phyloP scores from a whole-genome alignment of 2,113 vertebrate genomes.

The Oncorhynchus tshawytscha region DNA sequence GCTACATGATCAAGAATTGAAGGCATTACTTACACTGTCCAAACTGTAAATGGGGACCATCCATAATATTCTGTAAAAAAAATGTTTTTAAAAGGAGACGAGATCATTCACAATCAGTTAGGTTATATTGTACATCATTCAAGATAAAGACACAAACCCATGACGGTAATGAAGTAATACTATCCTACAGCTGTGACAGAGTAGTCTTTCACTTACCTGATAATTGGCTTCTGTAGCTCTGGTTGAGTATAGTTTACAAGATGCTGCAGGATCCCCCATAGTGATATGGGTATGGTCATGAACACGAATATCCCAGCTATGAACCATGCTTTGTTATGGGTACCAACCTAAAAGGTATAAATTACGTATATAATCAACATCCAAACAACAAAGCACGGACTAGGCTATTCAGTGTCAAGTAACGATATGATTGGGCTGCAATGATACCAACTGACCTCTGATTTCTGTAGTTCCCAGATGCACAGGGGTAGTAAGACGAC shows the following conservation, averaged over 20 bases:
- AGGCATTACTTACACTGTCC: conserved; percentile 88
- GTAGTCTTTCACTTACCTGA: conserved; percentile 78
- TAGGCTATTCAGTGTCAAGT: background rate
- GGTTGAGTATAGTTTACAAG: conserved; percentile 97
- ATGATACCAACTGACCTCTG: conserved; percentile 75
- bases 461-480: conserved; percentile 90
- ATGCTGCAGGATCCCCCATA: conserved; percentile 97
- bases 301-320: conserved; percentile 96
- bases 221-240: conserved; percentile 95
- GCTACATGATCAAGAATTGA: background rate
- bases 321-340: conserved; percentile 96
- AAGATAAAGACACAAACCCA: background rate
- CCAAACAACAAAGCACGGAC: too few species aligned
- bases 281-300: conserved; percentile 93
- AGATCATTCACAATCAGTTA: background rate
- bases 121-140: background rate
- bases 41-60: conserved; percentile 99
- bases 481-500: conserved; percentile 88
- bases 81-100: conserved; percentile 10
- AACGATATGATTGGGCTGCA: background rate
- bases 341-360: conserved; percentile 78
- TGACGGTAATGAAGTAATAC: background rate
- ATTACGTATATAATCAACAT: conserved; percentile 1
- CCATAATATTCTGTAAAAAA: conserved; percentile 89
- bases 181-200: background rate